Evolutionary conservation across 1,140 invertebrate genomes (phyloP).

Genomic region (Aphis gossypii): DNA sequence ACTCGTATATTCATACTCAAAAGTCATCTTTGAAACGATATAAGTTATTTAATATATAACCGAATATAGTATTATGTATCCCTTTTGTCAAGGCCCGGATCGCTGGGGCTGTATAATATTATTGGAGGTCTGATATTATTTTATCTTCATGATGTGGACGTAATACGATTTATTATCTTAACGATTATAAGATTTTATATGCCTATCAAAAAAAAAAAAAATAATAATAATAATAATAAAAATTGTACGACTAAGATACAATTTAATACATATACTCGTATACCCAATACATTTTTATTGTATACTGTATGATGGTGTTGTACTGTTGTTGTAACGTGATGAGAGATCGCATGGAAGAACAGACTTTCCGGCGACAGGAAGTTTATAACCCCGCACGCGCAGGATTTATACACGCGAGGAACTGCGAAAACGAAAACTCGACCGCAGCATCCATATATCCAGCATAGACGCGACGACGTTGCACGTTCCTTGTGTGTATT

Average conservation of each 20-base stretch:
- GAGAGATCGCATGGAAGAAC: neutral
- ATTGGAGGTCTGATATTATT: neutral
- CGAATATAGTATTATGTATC: neutral
- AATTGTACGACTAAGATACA: neutral
- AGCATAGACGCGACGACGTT: slow-evolving; percentile 19
- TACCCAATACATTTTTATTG: neutral
- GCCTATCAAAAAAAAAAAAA: neutral
- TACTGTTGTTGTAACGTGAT: neutral
- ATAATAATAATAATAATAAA: neutral
- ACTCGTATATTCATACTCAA: neutral
- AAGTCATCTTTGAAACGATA: neutral
- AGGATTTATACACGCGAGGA: neutral
- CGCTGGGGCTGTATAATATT: neutral
- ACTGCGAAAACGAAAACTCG: slow-evolving; percentile 36
- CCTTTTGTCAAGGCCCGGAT: neutral
- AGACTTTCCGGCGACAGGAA: neutral
- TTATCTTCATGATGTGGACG: neutral
- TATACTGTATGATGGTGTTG: neutral
- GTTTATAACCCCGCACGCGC: neutral
- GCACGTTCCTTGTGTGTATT: slow-evolving; percentile 36
- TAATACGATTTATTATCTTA: neutral
- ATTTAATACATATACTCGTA: neutral
- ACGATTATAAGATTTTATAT: neutral
- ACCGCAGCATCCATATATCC: neutral
- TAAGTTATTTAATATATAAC: neutral